A percentile compares a stretch with the other conserved stretches of the same genome.
phyloP scores from a whole-genome alignment of 1,140 invertebrate genomes.

The Pseudomyrmex concolor region DNA sequence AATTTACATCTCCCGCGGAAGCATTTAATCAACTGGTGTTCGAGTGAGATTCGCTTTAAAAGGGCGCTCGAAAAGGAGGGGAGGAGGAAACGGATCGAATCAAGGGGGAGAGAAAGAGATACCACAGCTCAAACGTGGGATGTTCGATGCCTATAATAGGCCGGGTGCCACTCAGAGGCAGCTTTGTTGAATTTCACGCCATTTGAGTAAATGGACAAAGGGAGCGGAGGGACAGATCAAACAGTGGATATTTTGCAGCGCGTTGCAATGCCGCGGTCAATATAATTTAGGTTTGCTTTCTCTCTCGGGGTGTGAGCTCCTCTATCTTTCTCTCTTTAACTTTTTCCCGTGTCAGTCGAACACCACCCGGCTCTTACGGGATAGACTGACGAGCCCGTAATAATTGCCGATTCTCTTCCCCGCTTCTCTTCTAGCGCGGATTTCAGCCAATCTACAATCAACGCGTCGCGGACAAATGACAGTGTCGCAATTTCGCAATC shows the following conservation, averaged over 20 bases:
- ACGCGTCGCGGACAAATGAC: conserved; percentile 71
- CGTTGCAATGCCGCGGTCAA: conserved; percentile 27
- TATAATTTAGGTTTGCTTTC: conserved; percentile 39
- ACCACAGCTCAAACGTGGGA: conserved; percentile 44
- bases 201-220: conserved; percentile 79
- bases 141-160: conserved; percentile 69
- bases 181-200: conserved; percentile 83
- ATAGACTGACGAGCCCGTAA: conserved; percentile 60
- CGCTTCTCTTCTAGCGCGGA: conserved; percentile 67
- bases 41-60: conserved; percentile 73
- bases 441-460: conserved; percentile 78
- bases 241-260: conserved; percentile 79
- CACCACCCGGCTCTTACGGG: conserved; percentile 19
- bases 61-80: conserved; percentile 53
- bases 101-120: not conserved
- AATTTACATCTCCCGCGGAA: conserved; percentile 72
- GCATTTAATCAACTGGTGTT: conserved; percentile 73
- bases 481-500: conserved; percentile 44
- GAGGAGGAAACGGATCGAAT: not conserved
- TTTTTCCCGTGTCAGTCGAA: conserved; percentile 16
- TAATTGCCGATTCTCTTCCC: conserved; percentile 72
- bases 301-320: conserved; percentile 46
- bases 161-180: conserved; percentile 74
- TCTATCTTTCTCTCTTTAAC: not conserved
- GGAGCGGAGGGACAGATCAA: conserved; percentile 75